Percentiles rank a stretch among this genome's conserved stretches.
phyloP scores from a whole-genome alignment of 2,113 vertebrate genomes.

The Siniperca chuatsi region DNA sequence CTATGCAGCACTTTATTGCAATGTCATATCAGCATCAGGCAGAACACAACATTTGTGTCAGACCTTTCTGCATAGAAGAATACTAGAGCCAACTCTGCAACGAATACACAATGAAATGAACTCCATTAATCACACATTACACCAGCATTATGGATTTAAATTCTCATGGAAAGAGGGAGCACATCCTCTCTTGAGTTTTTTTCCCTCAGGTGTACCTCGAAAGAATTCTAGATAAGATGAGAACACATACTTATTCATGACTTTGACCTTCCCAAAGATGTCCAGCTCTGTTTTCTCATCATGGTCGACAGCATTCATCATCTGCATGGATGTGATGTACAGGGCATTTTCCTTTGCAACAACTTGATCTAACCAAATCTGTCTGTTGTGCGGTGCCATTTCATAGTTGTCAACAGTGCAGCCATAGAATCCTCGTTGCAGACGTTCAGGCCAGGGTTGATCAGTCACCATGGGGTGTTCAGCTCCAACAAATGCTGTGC shows the following conservation, averaged over 20 bases:
- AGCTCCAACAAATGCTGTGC: constrained; percentile 68
- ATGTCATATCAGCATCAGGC: not conserved
- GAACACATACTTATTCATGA: constrained; percentile 79
- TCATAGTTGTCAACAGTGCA: constrained; percentile 59
- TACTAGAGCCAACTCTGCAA: not conserved
- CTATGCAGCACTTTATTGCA: not conserved
- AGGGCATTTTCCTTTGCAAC: constrained; percentile 73
- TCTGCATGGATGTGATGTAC: constrained; percentile 65
- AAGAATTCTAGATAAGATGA: constrained; percentile 77
- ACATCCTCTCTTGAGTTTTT: constrained; percentile 76
- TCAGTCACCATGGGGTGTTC: constrained; percentile 73
- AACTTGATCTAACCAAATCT: constrained; percentile 73
- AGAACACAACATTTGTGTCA: not conserved
- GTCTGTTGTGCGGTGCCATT: constrained; percentile 47
- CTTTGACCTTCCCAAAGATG: constrained; percentile 78
- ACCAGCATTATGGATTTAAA: not conserved
- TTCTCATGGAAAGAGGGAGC: not conserved
- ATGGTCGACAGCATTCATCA: constrained; percentile 59
- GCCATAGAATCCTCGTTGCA: constrained; percentile 71
- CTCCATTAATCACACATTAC: not conserved
- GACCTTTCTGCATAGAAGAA: not conserved
- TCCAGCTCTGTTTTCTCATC: constrained; percentile 73
- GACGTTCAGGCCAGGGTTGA: constrained; percentile 44
- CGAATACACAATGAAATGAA: not conserved
- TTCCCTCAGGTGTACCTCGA: constrained; percentile 76